Evolutionary conservation across 2,888 invertebrate genomes (phyloP), one percentile per base, ranked within the genome.

Genomic region (Cheilosia grossa): DNA sequence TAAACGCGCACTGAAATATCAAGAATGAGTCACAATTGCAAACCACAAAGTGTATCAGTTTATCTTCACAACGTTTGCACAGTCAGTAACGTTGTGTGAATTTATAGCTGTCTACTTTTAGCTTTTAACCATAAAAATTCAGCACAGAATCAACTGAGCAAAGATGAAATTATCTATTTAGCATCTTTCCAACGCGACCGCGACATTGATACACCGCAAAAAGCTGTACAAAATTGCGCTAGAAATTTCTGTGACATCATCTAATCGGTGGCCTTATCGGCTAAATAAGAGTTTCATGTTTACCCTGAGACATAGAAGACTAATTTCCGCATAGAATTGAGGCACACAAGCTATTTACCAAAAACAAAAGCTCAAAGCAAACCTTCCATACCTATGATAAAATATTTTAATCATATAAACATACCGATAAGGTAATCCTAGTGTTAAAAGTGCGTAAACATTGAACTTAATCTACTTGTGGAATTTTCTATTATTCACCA

Each of bases 401-500:
- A 19, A 17, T 19, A 24, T 53, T 61, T 42, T 27, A n/a, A n/a
- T 19, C 42, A 53, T 19, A 6, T 6, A 19, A 1, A 6, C 27
- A 27, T 27, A 6, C 0, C 27, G 54, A 54, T 67, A 67, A 67
- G 67, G 54, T 67, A 54, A 42, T 13, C 17, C 40, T 17, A 33
- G 47, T 47, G 30, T 30, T 47, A 47, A 15, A 42, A 30, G 33
- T 37, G 58, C 51, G 53, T 33, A 63, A 63, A 63, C 53, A 73
- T 61, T 21, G 33, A 63, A 44, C 40, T 13, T 42, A 61, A 61
- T 53, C 61, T 42, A 19, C 10, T n/a, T 59, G 33, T 42, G n/a
- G 53, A 72, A 61, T 53, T 40, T 72, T 63, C 53, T 42, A 51
- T 19, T n/a, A 54, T 63, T 63, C 53, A 54, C 53, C 61, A 72